Base-by-base conservation (phyloP, 2,797 vertebrate genomes). In the Sphenopsis melanotis region DNA sequence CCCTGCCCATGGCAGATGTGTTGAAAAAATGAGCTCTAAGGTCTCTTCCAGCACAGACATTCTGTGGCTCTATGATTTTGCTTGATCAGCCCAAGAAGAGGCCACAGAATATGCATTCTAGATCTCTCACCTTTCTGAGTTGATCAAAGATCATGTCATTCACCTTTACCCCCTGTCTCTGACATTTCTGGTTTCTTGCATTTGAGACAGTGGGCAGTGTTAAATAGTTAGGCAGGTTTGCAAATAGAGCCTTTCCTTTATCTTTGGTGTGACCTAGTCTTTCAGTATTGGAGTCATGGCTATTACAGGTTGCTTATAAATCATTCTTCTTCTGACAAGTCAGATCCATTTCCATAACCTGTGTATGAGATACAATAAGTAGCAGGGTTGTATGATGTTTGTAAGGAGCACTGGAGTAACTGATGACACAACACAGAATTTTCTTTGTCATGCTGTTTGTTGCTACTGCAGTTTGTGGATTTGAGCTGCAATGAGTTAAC, bases 401-500 rank as follows among this genome's bases (percentile, higher is more conserved):
- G 37, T 63, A 50, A 85, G 61, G 50, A 83, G 37, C 36, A 37
- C 27, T 75, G 41, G 32, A 74, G 21, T 61, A 93, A 84, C 32
- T 53, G 74, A 89, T 55, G 52, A 46, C 14, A 15, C 49, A 55
- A 69, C 42, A 92, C 64, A 84, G 59, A 72, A 68, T 66, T 86
- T 76, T 92, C 60, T 82, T 93, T 78, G 41, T 83, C 49, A 6
- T 91, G 77, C 27, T 61, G 72, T 94, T 89, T 91, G 78, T 85
- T 91, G 77, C 64, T 95, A 57, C 65, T 95, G 57, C 92, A 99
- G 99, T 98, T 99, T 87, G 99, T 99, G 79, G 99, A 99, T 95
- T 97, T 99, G 90, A 99, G 99, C 97, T 99, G 99, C 97, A 99
- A 99, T 47, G 98, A 99, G 85, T 98, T 99, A 97, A 99, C 98